Conservation (phyloP, 2,113 vertebrate genomes). For the Otus sunia region DNA sequence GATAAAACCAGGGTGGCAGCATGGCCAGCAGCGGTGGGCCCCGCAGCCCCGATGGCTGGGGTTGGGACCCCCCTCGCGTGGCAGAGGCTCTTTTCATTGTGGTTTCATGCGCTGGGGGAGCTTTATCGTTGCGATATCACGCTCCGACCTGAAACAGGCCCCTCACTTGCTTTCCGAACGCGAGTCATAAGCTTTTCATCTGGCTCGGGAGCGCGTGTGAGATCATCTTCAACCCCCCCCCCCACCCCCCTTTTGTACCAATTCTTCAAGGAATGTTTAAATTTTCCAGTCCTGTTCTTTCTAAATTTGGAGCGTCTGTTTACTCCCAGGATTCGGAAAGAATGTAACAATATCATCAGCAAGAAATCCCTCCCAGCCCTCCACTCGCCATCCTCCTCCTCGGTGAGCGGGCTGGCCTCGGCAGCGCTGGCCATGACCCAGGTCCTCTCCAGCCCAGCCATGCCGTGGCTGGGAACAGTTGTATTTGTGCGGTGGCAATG, state of each 20-base stretch:
- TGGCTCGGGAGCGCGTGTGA: constrained; percentile 27
- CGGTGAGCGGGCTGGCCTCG: neutral
- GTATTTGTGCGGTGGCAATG: rapidly evolving
- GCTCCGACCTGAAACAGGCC: constrained; percentile 55
- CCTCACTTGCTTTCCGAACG: constrained; percentile 22
- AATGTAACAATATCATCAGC: constrained; percentile 65
- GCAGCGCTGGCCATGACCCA: neutral
- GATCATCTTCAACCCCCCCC: constrained; percentile 43
- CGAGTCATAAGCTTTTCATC: constrained; percentile 62
- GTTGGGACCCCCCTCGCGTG: rapidly evolving
- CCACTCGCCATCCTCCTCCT: neutral
- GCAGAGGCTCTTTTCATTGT: neutral
- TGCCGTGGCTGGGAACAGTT: neutral
- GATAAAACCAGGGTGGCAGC: rapidly evolving
- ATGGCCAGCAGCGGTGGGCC: neutral
- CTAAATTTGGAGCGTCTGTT: constrained; percentile 73
- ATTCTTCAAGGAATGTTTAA: constrained; percentile 72
- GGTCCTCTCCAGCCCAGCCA: neutral
- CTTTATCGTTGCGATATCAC: rapidly evolving
- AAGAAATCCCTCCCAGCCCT: constrained; percentile 47
- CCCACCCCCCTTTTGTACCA: constrained; percentile 25
- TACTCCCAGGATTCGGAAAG: constrained; percentile 74
- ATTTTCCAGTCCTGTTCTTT: constrained; percentile 72
- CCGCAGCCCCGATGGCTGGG: rapidly evolving
- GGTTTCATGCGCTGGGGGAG: rapidly evolving